A percentile compares a stretch with the other conserved stretches of the same genome.
Evolutionary conservation across 2,113 vertebrate genomes (phyloP).

Genomic region (Paradoxurus hermaphroditus): DNA sequence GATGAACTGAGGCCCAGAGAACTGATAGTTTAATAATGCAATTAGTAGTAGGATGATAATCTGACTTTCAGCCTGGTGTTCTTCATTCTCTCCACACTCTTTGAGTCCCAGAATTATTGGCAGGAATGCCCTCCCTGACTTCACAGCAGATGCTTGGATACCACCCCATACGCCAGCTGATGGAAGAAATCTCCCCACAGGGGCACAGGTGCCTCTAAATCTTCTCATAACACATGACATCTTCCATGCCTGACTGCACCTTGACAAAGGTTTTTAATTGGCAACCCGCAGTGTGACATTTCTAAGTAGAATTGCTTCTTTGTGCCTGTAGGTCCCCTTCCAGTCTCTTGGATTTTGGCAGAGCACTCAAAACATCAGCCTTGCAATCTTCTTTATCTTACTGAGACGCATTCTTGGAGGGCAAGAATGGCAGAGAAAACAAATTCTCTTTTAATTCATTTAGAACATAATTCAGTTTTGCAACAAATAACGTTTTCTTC

Average conservation of each 20-base stretch:
- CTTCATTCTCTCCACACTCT: background rate
- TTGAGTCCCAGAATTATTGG: background rate
- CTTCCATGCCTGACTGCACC: background rate
- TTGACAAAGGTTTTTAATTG: constrained; percentile 32
- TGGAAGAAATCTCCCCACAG: background rate
- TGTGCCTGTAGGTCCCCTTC: background rate
- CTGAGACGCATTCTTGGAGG: background rate
- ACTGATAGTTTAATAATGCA: background rate
- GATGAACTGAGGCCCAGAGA: background rate
- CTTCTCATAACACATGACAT: background rate
- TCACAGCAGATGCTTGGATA: background rate
- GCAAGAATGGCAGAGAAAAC: background rate
- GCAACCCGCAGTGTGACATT: background rate
- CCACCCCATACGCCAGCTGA: background rate
- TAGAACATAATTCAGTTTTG: background rate
- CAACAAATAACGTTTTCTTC: constrained; percentile 19
- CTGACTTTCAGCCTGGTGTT: background rate
- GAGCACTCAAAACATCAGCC: background rate
- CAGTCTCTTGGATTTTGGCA: background rate
- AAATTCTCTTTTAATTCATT: constrained; percentile 13
- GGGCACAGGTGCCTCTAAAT: background rate
- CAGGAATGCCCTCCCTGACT: background rate
- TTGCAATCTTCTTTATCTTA: background rate
- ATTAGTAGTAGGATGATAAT: background rate
- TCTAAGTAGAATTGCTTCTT: constrained; percentile 31